These are phyloP conservation scores for Neocrepidodera transversa DNA, from an alignment of 2,888 invertebrate genomes.

Conservation along the genomic window DNA sequence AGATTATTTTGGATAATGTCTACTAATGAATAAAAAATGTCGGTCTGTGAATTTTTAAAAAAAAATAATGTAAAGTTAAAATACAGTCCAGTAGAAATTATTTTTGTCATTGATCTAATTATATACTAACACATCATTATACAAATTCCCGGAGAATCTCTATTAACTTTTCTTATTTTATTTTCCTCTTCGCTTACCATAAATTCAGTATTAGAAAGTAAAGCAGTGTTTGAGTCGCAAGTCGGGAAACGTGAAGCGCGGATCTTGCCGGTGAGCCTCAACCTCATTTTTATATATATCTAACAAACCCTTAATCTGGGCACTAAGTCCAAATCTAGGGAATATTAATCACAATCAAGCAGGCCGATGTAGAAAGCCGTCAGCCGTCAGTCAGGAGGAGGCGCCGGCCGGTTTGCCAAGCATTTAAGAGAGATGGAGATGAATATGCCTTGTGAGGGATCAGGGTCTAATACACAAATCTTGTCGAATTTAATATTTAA, in stretches of 20 bases:
- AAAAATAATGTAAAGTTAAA: too few relatives aligned
- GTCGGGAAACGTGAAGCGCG: neutral
- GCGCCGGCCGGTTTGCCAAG: constrained; percentile 18
- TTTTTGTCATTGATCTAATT: too few relatives aligned
- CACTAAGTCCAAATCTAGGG: constrained; percentile 50
- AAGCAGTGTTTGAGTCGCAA: neutral
- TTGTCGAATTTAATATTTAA: too few relatives aligned
- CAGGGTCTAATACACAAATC: constrained; percentile 8
- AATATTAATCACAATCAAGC: constrained; percentile 57
- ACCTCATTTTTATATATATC: constrained; percentile 23
- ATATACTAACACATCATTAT: too few relatives aligned
- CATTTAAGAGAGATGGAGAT: constrained; percentile 25
- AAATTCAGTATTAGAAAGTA: neutral
- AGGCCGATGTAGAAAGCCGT: constrained; percentile 42
- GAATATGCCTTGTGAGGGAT: constrained; percentile 12
- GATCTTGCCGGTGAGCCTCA: constrained; percentile 16
- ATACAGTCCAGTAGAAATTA: too few relatives aligned
- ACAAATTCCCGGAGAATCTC: neutral
- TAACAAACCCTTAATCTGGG: constrained; percentile 45
- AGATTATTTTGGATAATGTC: too few relatives aligned
- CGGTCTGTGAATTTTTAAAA: too few relatives aligned
- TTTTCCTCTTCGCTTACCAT: neutral
- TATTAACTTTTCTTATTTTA: neutral
- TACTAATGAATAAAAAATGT: too few relatives aligned
- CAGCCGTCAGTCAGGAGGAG: constrained; percentile 47